These are phyloP conservation scores for Apis florea DNA, from an alignment of 1,140 invertebrate species.

Conservation along the genomic window DNA sequence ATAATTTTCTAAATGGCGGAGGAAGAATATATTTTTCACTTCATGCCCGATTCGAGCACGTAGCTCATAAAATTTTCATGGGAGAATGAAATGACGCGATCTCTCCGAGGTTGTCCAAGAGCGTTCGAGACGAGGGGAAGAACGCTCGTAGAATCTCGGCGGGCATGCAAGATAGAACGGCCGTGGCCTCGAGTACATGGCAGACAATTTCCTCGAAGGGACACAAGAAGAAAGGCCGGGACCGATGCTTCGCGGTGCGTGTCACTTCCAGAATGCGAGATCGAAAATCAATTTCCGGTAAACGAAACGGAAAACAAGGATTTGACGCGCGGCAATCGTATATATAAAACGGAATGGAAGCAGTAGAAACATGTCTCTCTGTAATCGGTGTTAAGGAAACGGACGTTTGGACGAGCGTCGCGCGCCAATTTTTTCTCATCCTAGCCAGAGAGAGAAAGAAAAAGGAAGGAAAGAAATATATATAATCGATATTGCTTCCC, in stretches of 20 bases:
- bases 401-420: neutral
- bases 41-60: neutral
- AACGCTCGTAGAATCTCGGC: neutral
- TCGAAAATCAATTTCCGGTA: constrained; percentile 58
- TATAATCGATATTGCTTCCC: neutral
- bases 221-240: constrained; percentile 1
- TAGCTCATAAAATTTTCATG: neutral
- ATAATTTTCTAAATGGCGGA: neutral
- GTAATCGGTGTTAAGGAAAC: neutral
- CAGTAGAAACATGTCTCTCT: neutral
- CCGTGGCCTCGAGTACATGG: constrained; percentile 14
- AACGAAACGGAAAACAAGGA: constrained; percentile 54
- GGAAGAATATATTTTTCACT: neutral
- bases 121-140: too few relatives aligned
- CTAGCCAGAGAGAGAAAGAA: too few relatives aligned
- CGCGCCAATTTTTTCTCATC: constrained; percentile 9
- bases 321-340: constrained; percentile 34
- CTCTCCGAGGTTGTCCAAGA: too few relatives aligned
- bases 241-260: constrained; percentile 44
- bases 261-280: constrained; percentile 53
- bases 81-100: neutral
- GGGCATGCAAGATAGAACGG: constrained; percentile 25
- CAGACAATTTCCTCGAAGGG: constrained; percentile 61
- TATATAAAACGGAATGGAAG: constrained; percentile 1
- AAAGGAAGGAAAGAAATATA: neutral